Evolutionary conservation across 1,140 invertebrate genomes (phyloP).

Genomic region (Ostrea denselamellosa): DNA sequence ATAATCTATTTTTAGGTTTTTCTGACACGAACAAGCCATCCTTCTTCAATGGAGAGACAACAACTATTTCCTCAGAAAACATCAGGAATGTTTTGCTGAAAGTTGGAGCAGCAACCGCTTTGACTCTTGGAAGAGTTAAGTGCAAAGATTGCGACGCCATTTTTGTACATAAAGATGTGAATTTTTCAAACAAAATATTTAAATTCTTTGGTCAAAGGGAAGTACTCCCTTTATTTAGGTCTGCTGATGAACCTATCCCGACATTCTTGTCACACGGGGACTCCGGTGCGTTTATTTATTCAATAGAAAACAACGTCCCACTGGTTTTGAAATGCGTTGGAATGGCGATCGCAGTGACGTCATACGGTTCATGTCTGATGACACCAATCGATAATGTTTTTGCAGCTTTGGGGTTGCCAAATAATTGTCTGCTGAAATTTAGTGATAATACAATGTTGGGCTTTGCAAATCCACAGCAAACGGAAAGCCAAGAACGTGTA

Average conservation of each 20-base stretch:
- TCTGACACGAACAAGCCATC: background rate
- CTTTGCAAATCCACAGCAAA: background rate
- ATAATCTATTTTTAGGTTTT: background rate
- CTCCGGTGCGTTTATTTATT: conserved; percentile 1
- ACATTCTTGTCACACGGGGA: background rate
- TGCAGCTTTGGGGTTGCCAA: background rate
- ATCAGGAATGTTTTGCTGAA: background rate
- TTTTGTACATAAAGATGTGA: background rate
- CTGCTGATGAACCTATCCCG: background rate
- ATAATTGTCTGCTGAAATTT: background rate
- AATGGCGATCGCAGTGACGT: background rate
- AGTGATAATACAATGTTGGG: background rate
- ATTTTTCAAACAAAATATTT: background rate
- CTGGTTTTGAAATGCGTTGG: background rate
- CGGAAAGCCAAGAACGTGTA: background rate
- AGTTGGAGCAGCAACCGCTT: background rate
- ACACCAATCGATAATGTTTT: background rate
- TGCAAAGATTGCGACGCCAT: background rate
- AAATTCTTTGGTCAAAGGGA: conserved; percentile 15
- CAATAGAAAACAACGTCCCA: background rate
- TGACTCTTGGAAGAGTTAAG: background rate
- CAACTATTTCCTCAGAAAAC: background rate
- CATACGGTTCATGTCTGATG: conserved; percentile 29
- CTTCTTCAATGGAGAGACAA: background rate
- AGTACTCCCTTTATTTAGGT: background rate